Percentiles rank a stretch among this genome's conserved stretches.
phyloP scores from a whole-genome alignment of 2,797 vertebrate species.

The Cryptoblepharus egeriae region DNA sequence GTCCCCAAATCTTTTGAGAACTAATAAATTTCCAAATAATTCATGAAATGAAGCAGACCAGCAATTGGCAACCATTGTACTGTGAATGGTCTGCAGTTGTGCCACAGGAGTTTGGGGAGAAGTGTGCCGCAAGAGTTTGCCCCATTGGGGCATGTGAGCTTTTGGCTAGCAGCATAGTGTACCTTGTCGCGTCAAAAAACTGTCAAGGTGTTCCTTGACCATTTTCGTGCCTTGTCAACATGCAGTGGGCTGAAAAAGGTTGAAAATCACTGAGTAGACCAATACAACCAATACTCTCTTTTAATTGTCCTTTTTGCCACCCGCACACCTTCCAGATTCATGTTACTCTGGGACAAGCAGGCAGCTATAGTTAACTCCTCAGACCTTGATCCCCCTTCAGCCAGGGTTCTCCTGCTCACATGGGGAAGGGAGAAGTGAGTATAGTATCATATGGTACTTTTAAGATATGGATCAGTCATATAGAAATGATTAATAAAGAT shows the following conservation, averaged over 20 bases:
- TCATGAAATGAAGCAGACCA: neutral
- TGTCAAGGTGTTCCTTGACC: too few relatives aligned
- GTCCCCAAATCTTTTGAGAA: neutral
- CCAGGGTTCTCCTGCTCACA: neutral
- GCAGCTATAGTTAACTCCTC: neutral
- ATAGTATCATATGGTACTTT: neutral
- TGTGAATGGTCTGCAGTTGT: too few relatives aligned
- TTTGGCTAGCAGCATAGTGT: too few relatives aligned
- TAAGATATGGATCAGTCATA: neutral
- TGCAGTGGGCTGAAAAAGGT: too few relatives aligned
- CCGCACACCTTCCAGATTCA: neutral
- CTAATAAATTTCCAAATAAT: neutral
- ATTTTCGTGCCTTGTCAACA: too few relatives aligned
- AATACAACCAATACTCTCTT: neutral
- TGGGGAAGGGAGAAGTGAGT: neutral
- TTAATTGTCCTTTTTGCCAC: neutral
- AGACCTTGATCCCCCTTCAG: neutral
- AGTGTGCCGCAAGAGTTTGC: too few relatives aligned
- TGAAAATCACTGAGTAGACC: neutral
- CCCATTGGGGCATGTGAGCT: too few relatives aligned
- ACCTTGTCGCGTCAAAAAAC: too few relatives aligned
- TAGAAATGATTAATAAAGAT: slow-evolving; percentile 1
- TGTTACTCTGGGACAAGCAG: neutral
- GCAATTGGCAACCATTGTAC: too few relatives aligned
- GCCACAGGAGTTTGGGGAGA: too few relatives aligned